Evolutionary conservation across 2,113 vertebrate genomes (phyloP), one percentile per base, ranked within the genome.

Genomic region (Carlito syrichta): DNA sequence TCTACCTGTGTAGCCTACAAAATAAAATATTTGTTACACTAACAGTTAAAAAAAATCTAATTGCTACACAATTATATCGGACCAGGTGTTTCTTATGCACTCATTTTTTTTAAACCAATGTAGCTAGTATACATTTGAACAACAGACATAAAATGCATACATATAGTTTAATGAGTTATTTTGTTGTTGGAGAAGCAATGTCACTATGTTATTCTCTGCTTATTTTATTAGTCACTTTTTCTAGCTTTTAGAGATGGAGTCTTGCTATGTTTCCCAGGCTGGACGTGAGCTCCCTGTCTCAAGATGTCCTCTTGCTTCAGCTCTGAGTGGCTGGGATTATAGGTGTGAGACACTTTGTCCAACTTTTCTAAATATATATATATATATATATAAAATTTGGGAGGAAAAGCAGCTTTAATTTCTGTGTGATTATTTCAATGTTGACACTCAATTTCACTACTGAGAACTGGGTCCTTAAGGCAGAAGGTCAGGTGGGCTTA

Each of bases 61-160:
- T n/a, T 16, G 35, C n/a, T 50, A 9, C 25, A 10, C 30, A 45
- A 1, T 23, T 23, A 0, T 3, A 2, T 20, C 19, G 8, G 68
- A 40, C 48, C 19, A n/a, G 1, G 66, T 17, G 52, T 48, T 91
- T 40, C 35, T 78, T 66, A 12, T 9, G 20, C 14, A 58, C 1
- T 3, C 0, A 2, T 35, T 79, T 69, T 69, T 45, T n/a, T n/a
- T n/a, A n/a, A n/a, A 54, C 52, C 73, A 38, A 0, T 30, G 56
- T 52, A 14, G 9, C 56, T 58, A 78, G 14, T 23, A 25, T 13
- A 63, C 66, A 17, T 40, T 19, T 81, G 22, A 77, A 79, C 22
- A 52, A 35, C 38, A 58, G n/a, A 8, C 22, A 6, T 27, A 19
- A n/a, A 45, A 14, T 58, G 79, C 8, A 17, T 8, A 12, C 40